These are phyloP conservation scores for Drosophila subsilvestris DNA, from an alignment of 2,888 invertebrate genomes.

Conservation along the genomic window DNA sequence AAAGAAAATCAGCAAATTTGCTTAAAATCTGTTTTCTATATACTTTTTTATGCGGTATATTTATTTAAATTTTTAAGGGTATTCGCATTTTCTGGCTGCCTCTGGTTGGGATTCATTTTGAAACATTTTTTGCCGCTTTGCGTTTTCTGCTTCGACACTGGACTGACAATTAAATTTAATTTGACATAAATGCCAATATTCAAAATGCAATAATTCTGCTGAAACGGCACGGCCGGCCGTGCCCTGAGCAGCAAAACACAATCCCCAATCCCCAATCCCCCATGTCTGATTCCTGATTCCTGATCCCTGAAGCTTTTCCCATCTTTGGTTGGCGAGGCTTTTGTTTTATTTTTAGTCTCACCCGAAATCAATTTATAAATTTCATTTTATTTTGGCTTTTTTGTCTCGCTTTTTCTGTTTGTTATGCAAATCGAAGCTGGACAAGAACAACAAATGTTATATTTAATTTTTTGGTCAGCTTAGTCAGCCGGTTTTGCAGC, in stretches of 20 bases:
- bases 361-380: slow-evolving; percentile 68
- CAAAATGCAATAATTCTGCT: slow-evolving; percentile 77
- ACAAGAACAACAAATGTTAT: slow-evolving; percentile 48
- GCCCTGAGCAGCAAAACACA: slow-evolving; percentile 19
- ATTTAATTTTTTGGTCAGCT: slow-evolving; percentile 50
- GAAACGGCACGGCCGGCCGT: slow-evolving; percentile 48
- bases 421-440: slow-evolving; percentile 61
- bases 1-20: background rate
- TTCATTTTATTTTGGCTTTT: slow-evolving; percentile 52
- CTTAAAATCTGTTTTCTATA: background rate
- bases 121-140: slow-evolving; percentile 14
- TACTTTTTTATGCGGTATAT: background rate
- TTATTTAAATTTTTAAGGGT: too few species aligned
- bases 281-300: slow-evolving; percentile 13
- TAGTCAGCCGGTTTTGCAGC: slow-evolving; percentile 68
- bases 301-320: slow-evolving; percentile 19
- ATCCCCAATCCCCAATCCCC: slow-evolving; percentile 4
- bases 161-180: slow-evolving; percentile 81
- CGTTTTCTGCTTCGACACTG: slow-evolving; percentile 23
- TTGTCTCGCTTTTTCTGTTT: slow-evolving; percentile 9
- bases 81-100: background rate
- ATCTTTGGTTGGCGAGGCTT: slow-evolving; percentile 18
- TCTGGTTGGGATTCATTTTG: background rate
- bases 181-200: slow-evolving; percentile 82
- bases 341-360: slow-evolving; percentile 52